These are phyloP conservation scores for Margaritifera margaritifera DNA, from an alignment of 2,888 invertebrate genomes.

Conservation along the genomic window DNA sequence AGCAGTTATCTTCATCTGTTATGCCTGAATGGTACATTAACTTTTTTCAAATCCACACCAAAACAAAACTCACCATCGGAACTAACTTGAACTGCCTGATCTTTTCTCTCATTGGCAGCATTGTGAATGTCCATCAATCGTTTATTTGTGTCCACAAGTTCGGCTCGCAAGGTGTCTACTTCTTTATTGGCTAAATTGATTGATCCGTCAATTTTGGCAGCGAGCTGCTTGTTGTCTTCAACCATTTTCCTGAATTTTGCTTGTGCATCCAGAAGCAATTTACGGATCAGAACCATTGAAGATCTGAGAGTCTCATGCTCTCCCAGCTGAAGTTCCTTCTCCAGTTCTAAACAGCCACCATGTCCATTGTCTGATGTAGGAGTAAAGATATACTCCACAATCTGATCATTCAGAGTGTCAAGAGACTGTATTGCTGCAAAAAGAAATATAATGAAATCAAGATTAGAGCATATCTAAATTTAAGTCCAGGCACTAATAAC, in stretches of 20 bases:
- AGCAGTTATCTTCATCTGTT: no score
- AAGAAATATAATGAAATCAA: constrained; percentile 12
- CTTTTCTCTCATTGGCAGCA: constrained; percentile 10
- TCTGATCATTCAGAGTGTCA: constrained; percentile 74
- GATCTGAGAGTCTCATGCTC: constrained; percentile 80
- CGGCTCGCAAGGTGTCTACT: constrained; percentile 76
- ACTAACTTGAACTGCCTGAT: constrained; percentile 15
- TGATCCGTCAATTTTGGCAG: constrained; percentile 73
- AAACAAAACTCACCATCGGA: constrained; percentile 6
- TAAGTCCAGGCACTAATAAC: neutral
- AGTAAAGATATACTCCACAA: constrained; percentile 73
- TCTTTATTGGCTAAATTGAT: constrained; percentile 75
- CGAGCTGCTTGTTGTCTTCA: constrained; percentile 82
- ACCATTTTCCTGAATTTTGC: constrained; percentile 90
- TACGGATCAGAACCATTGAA: constrained; percentile 90
- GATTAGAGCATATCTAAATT: constrained; percentile 11
- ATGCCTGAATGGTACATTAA: no score
- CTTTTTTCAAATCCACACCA: no score
- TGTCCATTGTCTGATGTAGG: constrained; percentile 23
- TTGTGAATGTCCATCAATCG: constrained; percentile 65
- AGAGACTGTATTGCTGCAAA: constrained; percentile 74
- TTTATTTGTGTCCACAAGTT: constrained; percentile 76
- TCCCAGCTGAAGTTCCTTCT: constrained; percentile 50
- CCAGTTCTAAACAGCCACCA: constrained; percentile 40
- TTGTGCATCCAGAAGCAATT: constrained; percentile 88